Conservation (phyloP, 2,113 vertebrate species). For the Fregata magnificens region DNA sequence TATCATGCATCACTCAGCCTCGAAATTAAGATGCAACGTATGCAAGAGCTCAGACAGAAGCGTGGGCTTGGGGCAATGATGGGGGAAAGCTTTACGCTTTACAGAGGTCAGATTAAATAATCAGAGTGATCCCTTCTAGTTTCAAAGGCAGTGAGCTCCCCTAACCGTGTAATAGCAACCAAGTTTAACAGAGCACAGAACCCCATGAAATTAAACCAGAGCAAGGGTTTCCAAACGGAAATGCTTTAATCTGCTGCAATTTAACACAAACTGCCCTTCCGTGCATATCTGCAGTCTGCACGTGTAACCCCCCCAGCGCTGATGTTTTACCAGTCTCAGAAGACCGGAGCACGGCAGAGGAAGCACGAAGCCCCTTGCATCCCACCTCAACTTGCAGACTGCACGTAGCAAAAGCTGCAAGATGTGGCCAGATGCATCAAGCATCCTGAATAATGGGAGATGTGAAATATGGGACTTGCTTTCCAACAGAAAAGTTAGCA, state of each 20-base stretch:
- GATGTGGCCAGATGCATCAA: not conserved
- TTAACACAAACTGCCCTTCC: not conserved
- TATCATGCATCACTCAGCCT: not conserved
- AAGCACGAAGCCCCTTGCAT: not conserved
- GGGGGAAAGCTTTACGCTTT: not conserved
- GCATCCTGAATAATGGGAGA: not conserved
- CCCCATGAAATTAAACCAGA: not conserved
- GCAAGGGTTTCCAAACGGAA: not conserved
- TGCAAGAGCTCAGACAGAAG: not conserved
- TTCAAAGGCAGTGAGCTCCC: not conserved
- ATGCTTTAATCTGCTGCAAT: not conserved
- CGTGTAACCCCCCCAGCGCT: accelerated
- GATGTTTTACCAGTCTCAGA: not conserved
- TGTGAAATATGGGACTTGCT: not conserved
- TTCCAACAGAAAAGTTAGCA: not conserved
- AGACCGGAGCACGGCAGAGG: not conserved
- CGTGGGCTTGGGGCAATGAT: not conserved
- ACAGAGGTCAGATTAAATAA: not conserved
- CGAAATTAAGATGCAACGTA: not conserved
- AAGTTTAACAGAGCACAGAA: not conserved
- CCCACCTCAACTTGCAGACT: not conserved
- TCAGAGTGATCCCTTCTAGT: not conserved
- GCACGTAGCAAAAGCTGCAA: accelerated
- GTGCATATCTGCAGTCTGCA: not conserved
- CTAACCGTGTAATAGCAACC: not conserved